Evolutionary conservation across 2,888 invertebrate species (phyloP).

Genomic region (Oscheius sp.): DNA sequence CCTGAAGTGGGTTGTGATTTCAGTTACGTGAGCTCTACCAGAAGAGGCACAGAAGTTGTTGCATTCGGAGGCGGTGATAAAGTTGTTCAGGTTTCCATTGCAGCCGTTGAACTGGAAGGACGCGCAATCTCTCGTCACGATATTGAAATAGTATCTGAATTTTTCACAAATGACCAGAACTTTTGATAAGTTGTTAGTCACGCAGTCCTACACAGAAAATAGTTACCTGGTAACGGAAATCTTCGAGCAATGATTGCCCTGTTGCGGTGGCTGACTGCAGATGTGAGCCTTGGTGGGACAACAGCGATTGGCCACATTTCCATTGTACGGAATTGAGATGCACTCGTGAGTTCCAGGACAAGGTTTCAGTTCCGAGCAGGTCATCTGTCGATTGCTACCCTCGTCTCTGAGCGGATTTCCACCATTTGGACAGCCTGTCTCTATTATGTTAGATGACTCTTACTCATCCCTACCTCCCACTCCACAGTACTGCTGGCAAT

Average conservation of each 20-base stretch:
- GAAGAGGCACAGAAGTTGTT: conserved; percentile 69
- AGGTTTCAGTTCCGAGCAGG: conserved; percentile 47
- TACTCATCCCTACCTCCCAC: conserved; percentile 57
- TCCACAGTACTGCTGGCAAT: conserved; percentile 69
- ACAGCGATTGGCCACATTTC: conserved; percentile 63
- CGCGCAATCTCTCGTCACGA: conserved; percentile 56
- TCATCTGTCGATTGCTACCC: conserved; percentile 60
- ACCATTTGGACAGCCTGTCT: conserved; percentile 67
- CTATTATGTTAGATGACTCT: neutral
- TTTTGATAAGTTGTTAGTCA: neutral
- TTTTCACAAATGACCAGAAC: neutral
- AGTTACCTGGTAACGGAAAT: conserved; percentile 49
- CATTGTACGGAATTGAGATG: conserved; percentile 57
- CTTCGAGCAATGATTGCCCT: conserved; percentile 67
- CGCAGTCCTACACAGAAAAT: neutral
- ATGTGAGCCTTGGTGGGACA: conserved; percentile 70
- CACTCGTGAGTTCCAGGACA: conserved; percentile 69
- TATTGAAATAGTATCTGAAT: conserved; percentile 58
- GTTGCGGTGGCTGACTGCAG: conserved; percentile 68
- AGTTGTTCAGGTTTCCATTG: conserved; percentile 66
- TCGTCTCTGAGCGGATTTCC: conserved; percentile 66
- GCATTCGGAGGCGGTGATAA: conserved; percentile 62
- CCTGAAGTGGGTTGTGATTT: conserved; percentile 37
- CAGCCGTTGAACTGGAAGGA: conserved; percentile 67
- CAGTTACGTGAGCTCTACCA: conserved; percentile 41